Conservation (phyloP, 2,797 vertebrate genomes). For the Muscicapa comitata region DNA sequence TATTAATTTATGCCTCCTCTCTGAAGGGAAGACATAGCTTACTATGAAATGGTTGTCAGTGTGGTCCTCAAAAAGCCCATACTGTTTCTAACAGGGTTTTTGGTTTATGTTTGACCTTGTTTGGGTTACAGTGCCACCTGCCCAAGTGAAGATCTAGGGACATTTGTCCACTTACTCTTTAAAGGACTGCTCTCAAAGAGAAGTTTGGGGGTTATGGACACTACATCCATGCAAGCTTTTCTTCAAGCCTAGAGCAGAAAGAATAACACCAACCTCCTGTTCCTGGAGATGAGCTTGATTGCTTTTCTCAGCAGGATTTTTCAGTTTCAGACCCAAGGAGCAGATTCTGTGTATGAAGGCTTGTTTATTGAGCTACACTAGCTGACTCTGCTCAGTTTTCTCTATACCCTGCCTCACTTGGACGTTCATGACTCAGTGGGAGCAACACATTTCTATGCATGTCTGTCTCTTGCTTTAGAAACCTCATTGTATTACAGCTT, state of each 20-base stretch:
- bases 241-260: neutral
- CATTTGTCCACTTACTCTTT: neutral
- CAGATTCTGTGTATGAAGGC: neutral
- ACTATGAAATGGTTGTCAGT: neutral
- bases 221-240: accelerated
- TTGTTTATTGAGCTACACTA: neutral
- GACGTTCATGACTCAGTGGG: no score
- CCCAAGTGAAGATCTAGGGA: neutral
- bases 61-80: neutral
- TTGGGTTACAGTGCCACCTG: neutral
- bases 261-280: accelerated
- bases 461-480: neutral
- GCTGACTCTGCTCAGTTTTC: neutral
- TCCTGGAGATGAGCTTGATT: neutral
- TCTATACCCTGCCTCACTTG: neutral
- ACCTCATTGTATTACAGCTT: neutral
- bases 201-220: neutral
- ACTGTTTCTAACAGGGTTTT: neutral
- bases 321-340: neutral
- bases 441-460: neutral
- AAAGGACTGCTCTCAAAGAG: neutral
- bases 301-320: neutral
- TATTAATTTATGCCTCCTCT: neutral
- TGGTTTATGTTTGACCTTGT: neutral
- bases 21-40: neutral